phyloP scores from a whole-genome alignment of 37 sponge, comb jelly and placozoan genomes.

The Tethya wilhelma region DNA sequence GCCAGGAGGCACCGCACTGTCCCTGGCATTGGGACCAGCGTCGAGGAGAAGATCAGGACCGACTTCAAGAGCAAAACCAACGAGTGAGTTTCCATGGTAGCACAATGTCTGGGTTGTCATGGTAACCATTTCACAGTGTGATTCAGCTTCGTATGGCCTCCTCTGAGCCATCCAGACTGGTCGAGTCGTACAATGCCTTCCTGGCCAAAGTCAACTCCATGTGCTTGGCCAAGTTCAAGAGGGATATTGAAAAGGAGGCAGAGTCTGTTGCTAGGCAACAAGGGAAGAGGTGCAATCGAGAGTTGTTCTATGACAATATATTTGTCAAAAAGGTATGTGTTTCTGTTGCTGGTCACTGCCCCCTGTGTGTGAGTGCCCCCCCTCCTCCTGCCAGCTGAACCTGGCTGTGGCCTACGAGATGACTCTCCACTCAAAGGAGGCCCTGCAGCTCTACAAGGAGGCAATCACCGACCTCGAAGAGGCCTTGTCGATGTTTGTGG shows the following conservation, averaged over 20 bases:
- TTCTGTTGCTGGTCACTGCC: too few relatives aligned
- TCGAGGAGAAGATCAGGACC: slow-evolving; percentile 47
- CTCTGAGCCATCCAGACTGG: slow-evolving; percentile 32
- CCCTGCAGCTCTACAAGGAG: slow-evolving; percentile 47
- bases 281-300: background rate
- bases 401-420: slow-evolving; percentile 74
- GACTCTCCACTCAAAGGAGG: slow-evolving; percentile 41
- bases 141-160: slow-evolving; percentile 48
- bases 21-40: background rate
- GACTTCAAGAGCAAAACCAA: slow-evolving; percentile 49
- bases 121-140: too few relatives aligned
- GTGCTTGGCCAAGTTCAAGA: slow-evolving; percentile 16
- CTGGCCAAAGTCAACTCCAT: slow-evolving; percentile 18
- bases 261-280: slow-evolving; percentile 3
- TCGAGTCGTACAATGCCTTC: slow-evolving; percentile 38
- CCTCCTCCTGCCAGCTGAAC: slow-evolving; percentile 58
- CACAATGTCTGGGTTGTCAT: too few relatives aligned
- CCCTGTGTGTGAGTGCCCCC: background rate
- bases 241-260: slow-evolving; percentile 23
- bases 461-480: slow-evolving; percentile 41
- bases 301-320: slow-evolving; percentile 10
- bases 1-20: slow-evolving; percentile 31
- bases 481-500: slow-evolving; percentile 14
- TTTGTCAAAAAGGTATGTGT: slow-evolving; percentile 38
- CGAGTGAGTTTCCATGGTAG: slow-evolving; percentile 59